Conservation (phyloP, 2,797 vertebrate genomes). For the Gymnoscopelus microlampas region DNA sequence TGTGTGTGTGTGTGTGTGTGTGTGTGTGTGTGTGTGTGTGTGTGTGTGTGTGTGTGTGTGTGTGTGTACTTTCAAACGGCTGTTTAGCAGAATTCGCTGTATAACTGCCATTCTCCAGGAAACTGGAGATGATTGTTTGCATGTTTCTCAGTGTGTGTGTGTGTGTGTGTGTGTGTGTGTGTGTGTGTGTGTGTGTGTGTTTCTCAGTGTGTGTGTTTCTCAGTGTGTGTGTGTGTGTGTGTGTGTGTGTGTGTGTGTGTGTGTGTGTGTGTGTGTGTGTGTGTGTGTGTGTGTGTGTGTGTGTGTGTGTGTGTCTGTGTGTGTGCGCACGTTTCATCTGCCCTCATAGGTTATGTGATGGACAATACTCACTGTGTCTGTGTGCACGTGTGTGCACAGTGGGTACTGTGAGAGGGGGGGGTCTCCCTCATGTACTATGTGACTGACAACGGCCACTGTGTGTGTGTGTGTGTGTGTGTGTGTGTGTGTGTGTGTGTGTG, state of each 20-base stretch:
- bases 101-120: constrained; percentile 34
- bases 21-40: constrained; percentile 7
- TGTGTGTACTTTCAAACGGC: constrained; percentile 12
- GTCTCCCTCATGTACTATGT: not conserved
- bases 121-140: constrained; percentile 44
- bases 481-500: constrained; percentile 31
- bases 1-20: not conserved
- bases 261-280: not conserved
- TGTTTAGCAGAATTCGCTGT: constrained; percentile 36
- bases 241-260: not conserved
- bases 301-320: not conserved
- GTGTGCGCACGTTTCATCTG: not conserved
- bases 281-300: not conserved
- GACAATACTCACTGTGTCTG: not conserved
- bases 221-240: not conserved
- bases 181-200: constrained; percentile 17
- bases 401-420: too few species aligned
- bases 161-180: not conserved
- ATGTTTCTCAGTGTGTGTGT: constrained; percentile 22
- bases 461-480: constrained; percentile 23
- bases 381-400: not conserved
- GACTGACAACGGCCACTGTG: constrained; percentile 36
- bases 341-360: not conserved
- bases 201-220: constrained; percentile 3
- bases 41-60: constrained; percentile 20